Conservation (phyloP, 2,113 vertebrate species). For the Stegastes partitus region DNA sequence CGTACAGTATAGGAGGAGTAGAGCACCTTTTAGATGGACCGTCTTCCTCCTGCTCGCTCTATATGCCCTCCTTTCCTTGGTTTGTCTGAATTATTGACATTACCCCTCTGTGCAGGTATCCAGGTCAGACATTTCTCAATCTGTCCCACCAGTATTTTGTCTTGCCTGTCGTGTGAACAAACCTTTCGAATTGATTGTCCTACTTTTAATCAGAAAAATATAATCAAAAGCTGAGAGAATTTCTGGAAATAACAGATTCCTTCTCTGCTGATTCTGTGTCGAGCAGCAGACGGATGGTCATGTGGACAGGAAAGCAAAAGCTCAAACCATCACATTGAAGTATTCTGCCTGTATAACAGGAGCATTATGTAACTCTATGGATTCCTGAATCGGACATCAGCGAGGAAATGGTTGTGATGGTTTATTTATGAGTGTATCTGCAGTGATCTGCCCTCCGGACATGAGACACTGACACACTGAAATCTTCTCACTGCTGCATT, state of each 20-base stretch:
- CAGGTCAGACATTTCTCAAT: slow-evolving; percentile 5
- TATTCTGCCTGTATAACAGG: not conserved
- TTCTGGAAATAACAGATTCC: not conserved
- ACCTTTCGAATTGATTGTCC: too few species aligned
- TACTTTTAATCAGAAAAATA: not conserved
- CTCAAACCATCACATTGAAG: not conserved
- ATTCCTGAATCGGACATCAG: not conserved
- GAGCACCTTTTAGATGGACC: not conserved
- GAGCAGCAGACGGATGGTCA: slow-evolving; percentile 37
- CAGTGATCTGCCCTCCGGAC: not conserved
- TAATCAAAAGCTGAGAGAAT: not conserved
- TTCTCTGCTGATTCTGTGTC: slow-evolving; percentile 37
- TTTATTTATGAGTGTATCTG: slow-evolving; percentile 1
- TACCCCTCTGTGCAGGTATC: slow-evolving; percentile 20
- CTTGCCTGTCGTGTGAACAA: not conserved
- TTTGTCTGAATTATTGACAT: slow-evolving; percentile 70
- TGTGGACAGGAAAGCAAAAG: slow-evolving; percentile 30
- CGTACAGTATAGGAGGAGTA: not conserved
- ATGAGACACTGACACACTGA: not conserved
- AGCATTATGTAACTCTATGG: not conserved
- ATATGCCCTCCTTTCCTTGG: slow-evolving; percentile 25
- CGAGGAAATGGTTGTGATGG: not conserved
- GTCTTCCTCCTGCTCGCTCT: slow-evolving; percentile 5
- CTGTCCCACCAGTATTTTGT: not conserved
- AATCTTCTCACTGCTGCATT: not conserved